Base-by-base conservation (phyloP, 2,888 invertebrate species). In the Lycophotia porphyrea region DNA sequence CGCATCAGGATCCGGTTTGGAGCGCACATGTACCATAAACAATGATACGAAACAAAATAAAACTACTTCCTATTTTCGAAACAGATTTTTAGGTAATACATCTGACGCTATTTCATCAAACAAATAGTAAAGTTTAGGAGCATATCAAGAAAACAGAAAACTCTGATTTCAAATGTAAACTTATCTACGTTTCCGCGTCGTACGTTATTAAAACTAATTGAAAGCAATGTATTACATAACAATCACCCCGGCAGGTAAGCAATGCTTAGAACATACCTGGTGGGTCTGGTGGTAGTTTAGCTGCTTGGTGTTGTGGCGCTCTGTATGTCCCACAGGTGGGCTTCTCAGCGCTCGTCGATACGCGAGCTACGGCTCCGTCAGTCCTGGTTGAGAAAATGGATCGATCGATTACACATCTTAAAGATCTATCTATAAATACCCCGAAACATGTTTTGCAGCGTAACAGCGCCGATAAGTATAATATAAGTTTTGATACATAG, bases 271-370 rank as follows among this genome's bases (percentile, higher is more conserved):
- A 34, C 65, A 24, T 88, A 96, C 96, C 96, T 90, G 96, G 95
- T 39, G 96, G 96, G 24, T 96, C 96, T 1, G 96, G 96, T 5
- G 96, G 96, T 36, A 96, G 87, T 71, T 96, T 96, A 0, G 95
- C 93, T 18, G 94, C 92, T 81, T 94, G 95, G 80, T 95, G 96
- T 21, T 95, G 93, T 0, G 96, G 95, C 55, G 95, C 95, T 31
- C 96, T 90, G 87, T 96, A 96, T 0, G 96, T 96, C 21, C 95
- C 96, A 77, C 96, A 96, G 0, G 91, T 82, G 0, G 94, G 92
- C 78, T 96, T 96, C 85, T 96, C 96, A 0, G 94, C 93, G 71
- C 91, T 95, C 21, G 94, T 94, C 7, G 94, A 93, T 27, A 95
- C 95, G 7, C 95, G 91, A 4, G 93, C 93, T 1, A 90, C 93